Conservation (phyloP, 2,113 vertebrate genomes). For the Meriones unguiculatus region DNA sequence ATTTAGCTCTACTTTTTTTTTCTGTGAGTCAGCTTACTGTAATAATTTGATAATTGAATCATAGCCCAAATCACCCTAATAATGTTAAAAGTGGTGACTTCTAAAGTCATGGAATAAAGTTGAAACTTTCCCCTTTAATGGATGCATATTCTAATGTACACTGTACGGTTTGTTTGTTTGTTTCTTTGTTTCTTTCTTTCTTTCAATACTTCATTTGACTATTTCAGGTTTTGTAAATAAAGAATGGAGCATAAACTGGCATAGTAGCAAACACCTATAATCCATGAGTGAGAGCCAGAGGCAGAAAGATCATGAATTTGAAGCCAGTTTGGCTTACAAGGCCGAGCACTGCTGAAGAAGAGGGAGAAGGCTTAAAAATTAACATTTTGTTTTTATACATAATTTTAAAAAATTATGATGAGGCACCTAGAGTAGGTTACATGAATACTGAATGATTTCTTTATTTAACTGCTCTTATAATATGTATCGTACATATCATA, state of each 20-base stretch:
- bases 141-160: not conserved
- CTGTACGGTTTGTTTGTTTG: not conserved
- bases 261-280: no score
- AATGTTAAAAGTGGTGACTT: not conserved
- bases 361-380: no score
- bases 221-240: not conserved
- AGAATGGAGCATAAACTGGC: not conserved
- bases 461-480: not conserved
- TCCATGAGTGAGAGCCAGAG: no score
- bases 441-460: not conserved
- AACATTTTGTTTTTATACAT: not conserved
- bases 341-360: not conserved
- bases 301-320: not conserved
- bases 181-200: not conserved
- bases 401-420: not conserved
- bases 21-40: not conserved
- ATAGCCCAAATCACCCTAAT: not conserved
- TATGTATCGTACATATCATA: not conserved
- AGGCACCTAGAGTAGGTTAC: not conserved
- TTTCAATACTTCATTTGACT: not conserved
- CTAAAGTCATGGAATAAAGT: not conserved
- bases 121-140: not conserved
- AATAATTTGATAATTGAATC: not conserved
- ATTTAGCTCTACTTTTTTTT: not conserved
- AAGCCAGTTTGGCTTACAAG: not conserved